A percentile compares a stretch with the other conserved stretches of the same genome.
Conservation (phyloP, 2,888 invertebrate genomes). For the Cheilosia vernalis region DNA sequence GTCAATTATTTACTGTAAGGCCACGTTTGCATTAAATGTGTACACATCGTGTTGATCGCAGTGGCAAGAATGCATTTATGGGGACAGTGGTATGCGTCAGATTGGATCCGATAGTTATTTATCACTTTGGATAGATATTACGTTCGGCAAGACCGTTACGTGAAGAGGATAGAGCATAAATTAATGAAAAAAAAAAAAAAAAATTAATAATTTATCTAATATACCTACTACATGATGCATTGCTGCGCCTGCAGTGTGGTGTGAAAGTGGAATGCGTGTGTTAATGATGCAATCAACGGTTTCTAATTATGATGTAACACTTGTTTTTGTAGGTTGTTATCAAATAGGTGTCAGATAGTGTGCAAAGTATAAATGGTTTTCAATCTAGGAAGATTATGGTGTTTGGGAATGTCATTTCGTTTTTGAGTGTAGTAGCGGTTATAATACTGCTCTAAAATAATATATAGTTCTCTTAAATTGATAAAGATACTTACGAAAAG, state of each 20-base stretch:
- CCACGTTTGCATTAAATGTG: not conserved
- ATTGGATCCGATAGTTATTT: constrained; percentile 4
- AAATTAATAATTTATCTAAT: constrained; percentile 16
- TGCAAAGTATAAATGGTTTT: not conserved
- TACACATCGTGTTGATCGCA: not conserved
- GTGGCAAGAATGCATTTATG: constrained; percentile 14
- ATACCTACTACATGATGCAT: not conserved
- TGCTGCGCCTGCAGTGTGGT: constrained; percentile 4
- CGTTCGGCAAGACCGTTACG: constrained; percentile 28
- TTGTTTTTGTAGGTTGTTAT: constrained; percentile 6
- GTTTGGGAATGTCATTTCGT: not conserved
- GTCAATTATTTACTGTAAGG: not conserved
- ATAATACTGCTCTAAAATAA: too few species aligned
- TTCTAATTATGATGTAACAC: constrained; percentile 15
- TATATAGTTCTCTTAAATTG: too few species aligned
- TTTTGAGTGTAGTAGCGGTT: not conserved
- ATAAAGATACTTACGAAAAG: too few species aligned
- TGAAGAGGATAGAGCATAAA: constrained; percentile 14
- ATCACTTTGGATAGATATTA: constrained; percentile 25
- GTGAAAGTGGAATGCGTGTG: constrained; percentile 17
- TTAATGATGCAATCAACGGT: constrained; percentile 9
- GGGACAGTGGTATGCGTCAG: constrained; percentile 1
- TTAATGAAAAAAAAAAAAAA: constrained; percentile 4
- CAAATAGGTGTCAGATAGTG: constrained; percentile 14
- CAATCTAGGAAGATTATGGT: not conserved